Evolutionary conservation across 2,113 vertebrate genomes (phyloP).

Genomic region (Arenaria interpres): DNA sequence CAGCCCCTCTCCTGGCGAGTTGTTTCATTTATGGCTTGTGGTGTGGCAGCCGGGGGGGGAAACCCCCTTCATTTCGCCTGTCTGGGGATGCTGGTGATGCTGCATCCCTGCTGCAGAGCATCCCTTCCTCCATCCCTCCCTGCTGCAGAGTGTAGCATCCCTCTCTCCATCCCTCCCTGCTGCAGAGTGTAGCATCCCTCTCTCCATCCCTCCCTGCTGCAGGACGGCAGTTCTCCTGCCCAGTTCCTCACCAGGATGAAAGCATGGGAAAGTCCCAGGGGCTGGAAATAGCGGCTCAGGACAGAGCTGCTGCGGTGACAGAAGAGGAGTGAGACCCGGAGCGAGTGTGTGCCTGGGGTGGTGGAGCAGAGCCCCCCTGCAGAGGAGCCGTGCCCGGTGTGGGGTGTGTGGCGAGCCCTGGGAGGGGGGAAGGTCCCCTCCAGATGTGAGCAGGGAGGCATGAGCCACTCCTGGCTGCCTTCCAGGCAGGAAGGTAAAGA

Average conservation of each 20-base stretch:
- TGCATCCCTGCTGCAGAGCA: neutral
- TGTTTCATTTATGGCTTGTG: rapidly evolving
- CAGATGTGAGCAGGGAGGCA: constrained; percentile 66
- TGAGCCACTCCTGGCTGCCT: constrained; percentile 48
- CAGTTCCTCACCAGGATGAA: neutral
- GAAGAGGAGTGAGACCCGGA: neutral
- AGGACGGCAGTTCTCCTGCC: rapidly evolving
- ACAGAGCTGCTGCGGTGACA: neutral
- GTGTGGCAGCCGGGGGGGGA: rapidly evolving
- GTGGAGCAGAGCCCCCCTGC: neutral
- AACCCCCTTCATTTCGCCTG: rapidly evolving
- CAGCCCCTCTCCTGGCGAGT: rapidly evolving
- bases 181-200: too few species aligned
- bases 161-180: neutral
- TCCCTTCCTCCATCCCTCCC: neutral
- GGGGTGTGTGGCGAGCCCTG: neutral
- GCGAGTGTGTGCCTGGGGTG: rapidly evolving
- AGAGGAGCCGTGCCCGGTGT: neutral
- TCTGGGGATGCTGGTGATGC: too few species aligned
- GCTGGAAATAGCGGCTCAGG: neutral
- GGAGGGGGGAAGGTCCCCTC: constrained; percentile 61
- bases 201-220: neutral
- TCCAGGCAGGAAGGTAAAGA: constrained; percentile 73
- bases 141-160: neutral
- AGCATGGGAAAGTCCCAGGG: rapidly evolving